These are phyloP conservation scores for Hemitrygon akajei DNA, from an alignment of 2,797 vertebrate species.

Conservation along the genomic window DNA sequence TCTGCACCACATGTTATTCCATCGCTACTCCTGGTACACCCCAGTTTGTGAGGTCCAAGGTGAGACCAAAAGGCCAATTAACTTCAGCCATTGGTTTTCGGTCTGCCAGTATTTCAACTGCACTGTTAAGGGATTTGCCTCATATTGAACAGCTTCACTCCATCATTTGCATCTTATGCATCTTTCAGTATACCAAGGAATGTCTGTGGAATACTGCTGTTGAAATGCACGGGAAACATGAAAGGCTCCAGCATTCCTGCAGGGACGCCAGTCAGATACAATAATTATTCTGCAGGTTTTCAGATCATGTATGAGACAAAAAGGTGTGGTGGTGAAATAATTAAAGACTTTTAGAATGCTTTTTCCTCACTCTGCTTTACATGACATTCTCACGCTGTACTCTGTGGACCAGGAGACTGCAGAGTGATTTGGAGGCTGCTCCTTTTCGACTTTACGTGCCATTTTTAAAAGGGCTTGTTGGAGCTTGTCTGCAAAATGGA, in stretches of 20 bases:
- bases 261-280: neutral
- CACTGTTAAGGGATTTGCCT: neutral
- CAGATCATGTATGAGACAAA: neutral
- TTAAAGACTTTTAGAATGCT: neutral
- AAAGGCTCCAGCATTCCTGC: neutral
- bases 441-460: no score
- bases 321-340: neutral
- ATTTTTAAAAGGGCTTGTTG: no score
- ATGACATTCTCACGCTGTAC: neutral
- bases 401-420: no score
- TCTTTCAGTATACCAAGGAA: neutral
- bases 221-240: neutral
- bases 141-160: neutral
- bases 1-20: neutral
- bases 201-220: neutral
- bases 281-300: neutral
- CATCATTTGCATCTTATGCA: slow-evolving; percentile 10
- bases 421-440: no score
- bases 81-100: neutral
- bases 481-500: no score
- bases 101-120: neutral
- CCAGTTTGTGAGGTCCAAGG: neutral
- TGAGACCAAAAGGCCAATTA: neutral
- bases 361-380: neutral
- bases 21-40: neutral